Evolutionary conservation across 2,113 vertebrate genomes (phyloP).

Genomic region (Oxyura jamaicensis): DNA sequence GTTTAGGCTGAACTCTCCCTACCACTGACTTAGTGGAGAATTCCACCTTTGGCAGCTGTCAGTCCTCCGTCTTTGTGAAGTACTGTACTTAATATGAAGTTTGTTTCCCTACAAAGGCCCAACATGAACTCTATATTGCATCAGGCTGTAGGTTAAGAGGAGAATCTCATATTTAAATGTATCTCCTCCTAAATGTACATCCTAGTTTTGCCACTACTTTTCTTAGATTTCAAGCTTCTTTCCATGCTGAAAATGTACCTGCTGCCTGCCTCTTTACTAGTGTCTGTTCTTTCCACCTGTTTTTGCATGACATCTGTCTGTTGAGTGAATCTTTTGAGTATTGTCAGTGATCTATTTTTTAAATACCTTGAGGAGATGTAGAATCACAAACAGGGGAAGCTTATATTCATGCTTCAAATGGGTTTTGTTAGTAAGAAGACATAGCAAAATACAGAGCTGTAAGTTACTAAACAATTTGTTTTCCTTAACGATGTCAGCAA

Average conservation of each 20-base stretch:
- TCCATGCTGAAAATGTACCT: not conserved
- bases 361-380: not conserved
- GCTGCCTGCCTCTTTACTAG: not conserved
- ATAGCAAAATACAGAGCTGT: not conserved
- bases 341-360: not conserved
- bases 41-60: not conserved
- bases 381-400: not conserved
- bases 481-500: not conserved
- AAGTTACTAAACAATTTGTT: not conserved
- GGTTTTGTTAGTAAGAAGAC: not conserved
- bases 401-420: not conserved
- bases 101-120: not conserved
- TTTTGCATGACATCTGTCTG: not conserved
- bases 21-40: not conserved
- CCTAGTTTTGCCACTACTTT: not conserved
- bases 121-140: rapidly evolving
- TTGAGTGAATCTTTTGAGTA: not conserved
- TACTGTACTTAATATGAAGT: not conserved
- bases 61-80: not conserved
- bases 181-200: not conserved
- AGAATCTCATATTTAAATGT: not conserved
- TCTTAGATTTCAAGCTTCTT: not conserved
- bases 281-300: not conserved
- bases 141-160: not conserved
- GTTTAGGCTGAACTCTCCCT: not conserved